A percentile compares a stretch with the other conserved stretches of the same genome.
These are phyloP conservation scores for Sweltsa coloradensis DNA, from an alignment of 1,140 invertebrate species.

Conservation along the genomic window DNA sequence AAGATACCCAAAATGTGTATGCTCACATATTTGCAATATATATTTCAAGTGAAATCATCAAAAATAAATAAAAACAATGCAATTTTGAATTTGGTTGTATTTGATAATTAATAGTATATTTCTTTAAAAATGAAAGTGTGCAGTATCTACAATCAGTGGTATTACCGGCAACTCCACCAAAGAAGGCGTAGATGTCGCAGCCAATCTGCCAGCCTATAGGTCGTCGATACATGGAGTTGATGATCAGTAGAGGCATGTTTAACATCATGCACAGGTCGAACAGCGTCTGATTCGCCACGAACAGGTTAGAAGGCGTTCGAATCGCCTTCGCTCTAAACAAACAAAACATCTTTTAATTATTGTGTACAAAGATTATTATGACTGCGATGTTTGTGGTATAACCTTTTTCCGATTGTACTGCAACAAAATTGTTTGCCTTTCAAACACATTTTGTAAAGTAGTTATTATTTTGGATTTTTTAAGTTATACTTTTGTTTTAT, in stretches of 20 bases:
- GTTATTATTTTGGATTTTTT: too few relatives aligned
- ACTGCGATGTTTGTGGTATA: slow-evolving; percentile 22
- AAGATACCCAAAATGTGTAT: too few relatives aligned
- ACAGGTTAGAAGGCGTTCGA: slow-evolving; percentile 65
- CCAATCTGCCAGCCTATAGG: slow-evolving; percentile 52
- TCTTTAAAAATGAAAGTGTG: too few relatives aligned
- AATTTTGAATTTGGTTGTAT: too few relatives aligned
- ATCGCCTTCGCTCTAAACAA: slow-evolving; percentile 45
- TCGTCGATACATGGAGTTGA: slow-evolving; percentile 51
- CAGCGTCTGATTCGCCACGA: slow-evolving; percentile 63
- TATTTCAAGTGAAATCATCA: too few relatives aligned
- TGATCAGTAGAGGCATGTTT: slow-evolving; percentile 59
- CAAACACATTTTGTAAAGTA: too few relatives aligned
- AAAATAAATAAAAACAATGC: too few relatives aligned
- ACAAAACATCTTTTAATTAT: background rate
- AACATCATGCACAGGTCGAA: slow-evolving; percentile 62
- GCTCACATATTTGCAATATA: too few relatives aligned
- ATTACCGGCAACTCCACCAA: slow-evolving; percentile 53
- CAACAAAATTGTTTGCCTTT: too few relatives aligned
- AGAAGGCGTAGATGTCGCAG: slow-evolving; percentile 52
- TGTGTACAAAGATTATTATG: slow-evolving; percentile 20
- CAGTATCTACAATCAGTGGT: too few relatives aligned
- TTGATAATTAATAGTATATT: too few relatives aligned
- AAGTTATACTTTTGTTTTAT: too few relatives aligned
- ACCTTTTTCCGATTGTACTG: slow-evolving; percentile 20